Percentiles rank a stretch among this genome's conserved stretches.
phyloP scores from a whole-genome alignment of 2,888 invertebrate species.

The Parnassius mnemosyne region DNA sequence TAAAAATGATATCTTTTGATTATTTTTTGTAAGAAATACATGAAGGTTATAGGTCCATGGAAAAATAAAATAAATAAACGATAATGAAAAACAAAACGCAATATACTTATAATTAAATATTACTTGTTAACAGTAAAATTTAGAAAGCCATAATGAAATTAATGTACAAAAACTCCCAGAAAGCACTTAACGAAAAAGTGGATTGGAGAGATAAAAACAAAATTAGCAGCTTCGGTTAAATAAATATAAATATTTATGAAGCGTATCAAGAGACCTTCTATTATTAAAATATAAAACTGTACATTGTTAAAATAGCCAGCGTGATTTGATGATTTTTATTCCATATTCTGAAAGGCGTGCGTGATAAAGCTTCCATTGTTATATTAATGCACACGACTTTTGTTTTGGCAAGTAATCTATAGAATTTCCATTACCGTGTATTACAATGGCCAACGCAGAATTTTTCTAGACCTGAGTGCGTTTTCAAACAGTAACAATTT shows the following conservation, averaged over 20 bases:
- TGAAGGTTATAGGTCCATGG: too few relatives aligned
- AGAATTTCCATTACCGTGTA: slow-evolving; percentile 6
- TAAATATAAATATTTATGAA: slow-evolving; percentile 7
- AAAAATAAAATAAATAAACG: too few relatives aligned
- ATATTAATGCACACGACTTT: slow-evolving; percentile 19
- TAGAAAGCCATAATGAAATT: neutral
- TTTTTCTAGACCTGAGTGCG: too few relatives aligned
- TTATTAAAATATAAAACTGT: slow-evolving; percentile 29
- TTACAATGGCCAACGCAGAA: too few relatives aligned
- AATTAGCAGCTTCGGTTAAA: slow-evolving; percentile 9
- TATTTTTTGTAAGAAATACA: too few relatives aligned
- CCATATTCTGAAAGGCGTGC: slow-evolving; percentile 15
- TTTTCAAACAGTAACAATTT: too few relatives aligned
- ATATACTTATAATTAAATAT: too few relatives aligned
- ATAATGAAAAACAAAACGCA: too few relatives aligned
- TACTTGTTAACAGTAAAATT: neutral
- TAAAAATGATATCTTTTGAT: too few relatives aligned
- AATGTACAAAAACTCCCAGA: neutral
- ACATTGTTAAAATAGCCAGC: slow-evolving; percentile 27
- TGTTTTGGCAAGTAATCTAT: slow-evolving; percentile 6
- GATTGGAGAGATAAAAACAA: slow-evolving; percentile 5
- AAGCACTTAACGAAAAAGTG: neutral
- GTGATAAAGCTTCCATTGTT: slow-evolving; percentile 22
- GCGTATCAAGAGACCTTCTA: slow-evolving; percentile 4
- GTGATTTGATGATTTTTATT: slow-evolving; percentile 29